A percentile compares a stretch with the other conserved stretches of the same genome.
phyloP scores from a whole-genome alignment of 1,140 invertebrate species.

The Acromyrmex heyeri region DNA sequence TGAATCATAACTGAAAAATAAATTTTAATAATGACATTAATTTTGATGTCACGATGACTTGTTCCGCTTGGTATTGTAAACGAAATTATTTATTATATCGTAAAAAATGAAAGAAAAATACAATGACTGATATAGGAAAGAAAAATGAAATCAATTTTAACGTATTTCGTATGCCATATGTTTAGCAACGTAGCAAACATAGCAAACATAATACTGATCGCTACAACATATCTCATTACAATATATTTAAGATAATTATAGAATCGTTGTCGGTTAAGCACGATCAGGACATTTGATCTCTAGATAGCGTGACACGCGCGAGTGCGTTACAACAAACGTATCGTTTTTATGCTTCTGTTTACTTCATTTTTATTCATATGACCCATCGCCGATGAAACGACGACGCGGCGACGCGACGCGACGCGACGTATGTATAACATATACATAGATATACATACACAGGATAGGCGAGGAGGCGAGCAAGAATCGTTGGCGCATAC shows the following conservation, averaged over 20 bases:
- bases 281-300: no score
- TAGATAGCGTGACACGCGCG: background rate
- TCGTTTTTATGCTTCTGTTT: background rate
- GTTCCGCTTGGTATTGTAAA: no score
- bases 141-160: background rate
- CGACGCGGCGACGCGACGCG: background rate
- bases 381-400: background rate
- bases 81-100: background rate
- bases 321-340: background rate
- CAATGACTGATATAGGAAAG: background rate
- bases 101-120: background rate
- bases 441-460: background rate
- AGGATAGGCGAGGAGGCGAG: background rate
- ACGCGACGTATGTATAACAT: background rate
- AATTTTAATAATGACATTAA: no score
- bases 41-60: no score
- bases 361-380: slow-evolving; percentile 31
- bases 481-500: background rate
- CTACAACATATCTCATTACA: no score
- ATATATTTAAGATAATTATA: background rate
- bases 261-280: background rate
- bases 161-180: background rate
- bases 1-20: no score
- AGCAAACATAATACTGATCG: background rate
- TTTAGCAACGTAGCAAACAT: background rate